A percentile compares a stretch with the other conserved stretches of the same genome.
Evolutionary conservation across 2,888 invertebrate species (phyloP).

Genomic region (Chrysina gloriosa): DNA sequence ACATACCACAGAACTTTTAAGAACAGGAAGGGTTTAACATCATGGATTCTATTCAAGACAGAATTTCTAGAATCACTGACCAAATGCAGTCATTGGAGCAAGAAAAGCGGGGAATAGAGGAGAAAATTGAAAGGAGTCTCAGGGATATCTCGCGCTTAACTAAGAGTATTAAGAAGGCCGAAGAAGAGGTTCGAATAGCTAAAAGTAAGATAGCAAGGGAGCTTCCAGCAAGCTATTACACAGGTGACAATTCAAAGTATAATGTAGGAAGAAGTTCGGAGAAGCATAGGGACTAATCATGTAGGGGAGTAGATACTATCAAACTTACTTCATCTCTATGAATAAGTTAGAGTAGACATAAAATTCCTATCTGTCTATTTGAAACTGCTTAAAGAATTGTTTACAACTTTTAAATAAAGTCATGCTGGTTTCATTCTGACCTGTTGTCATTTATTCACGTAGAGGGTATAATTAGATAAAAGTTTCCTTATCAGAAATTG

Average conservation of each 20-base stretch:
- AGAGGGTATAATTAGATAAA: no score
- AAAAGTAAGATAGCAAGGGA: background rate
- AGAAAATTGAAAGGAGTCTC: conserved; percentile 8
- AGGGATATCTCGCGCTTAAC: conserved; percentile 20
- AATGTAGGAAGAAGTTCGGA: background rate
- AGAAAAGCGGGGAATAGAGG: conserved; percentile 6
- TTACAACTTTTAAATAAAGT: no score
- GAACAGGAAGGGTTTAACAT: background rate
- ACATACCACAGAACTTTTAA: background rate
- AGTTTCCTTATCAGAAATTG: no score
- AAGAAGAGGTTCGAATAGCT: background rate
- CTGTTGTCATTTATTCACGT: no score
- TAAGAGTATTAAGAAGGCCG: conserved; percentile 20
- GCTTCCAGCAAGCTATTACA: background rate
- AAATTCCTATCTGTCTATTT: no score
- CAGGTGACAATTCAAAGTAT: background rate
- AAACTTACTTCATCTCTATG: background rate
- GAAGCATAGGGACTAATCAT: no score
- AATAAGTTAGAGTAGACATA: background rate
- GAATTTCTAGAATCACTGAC: background rate
- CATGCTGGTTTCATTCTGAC: no score
- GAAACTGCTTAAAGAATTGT: no score
- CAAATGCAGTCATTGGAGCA: background rate
- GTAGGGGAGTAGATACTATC: no score
- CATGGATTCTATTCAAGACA: background rate